Base-by-base conservation (phyloP, 2,113 vertebrate genomes). In the Anguilla japonica region DNA sequence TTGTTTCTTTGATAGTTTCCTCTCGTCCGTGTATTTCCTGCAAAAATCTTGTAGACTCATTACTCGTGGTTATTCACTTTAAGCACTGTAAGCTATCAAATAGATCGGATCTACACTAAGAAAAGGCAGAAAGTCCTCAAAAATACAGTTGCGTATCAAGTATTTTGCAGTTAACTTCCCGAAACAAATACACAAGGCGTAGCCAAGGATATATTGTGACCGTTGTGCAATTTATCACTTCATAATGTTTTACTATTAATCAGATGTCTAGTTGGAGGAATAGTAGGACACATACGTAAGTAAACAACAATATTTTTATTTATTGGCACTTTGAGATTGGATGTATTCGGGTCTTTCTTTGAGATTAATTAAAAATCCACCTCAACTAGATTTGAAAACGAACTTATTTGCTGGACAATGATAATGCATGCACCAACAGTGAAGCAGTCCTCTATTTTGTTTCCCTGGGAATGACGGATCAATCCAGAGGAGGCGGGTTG, bases 1-100 rank as follows among this genome's bases (percentile, higher is more conserved):
- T 90, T 90, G 86, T 89, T 89, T 41, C 84, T 75, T 43, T 50
- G 67, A 71, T 90, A 81, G 67, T 85, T 89, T 90, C 86, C 88
- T 84, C 75, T 5, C 13, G 43, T 79, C 8, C 26, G 5, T 83
- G 56, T 63, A 9, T 34, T 29, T 14, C 57, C 80, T 84, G 84
- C 41, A 75, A 39, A 79, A 81, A 82, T 50, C 20, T 53, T 26
- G 40, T 22, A 87, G 83, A 79, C 22, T 13, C 85, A 84, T 78
- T 85, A 90, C 90, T 90, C 84, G 53, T 5, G 43, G 86, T 84
- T 56, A 57, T 85, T 11, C 29, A 41, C 57, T 41, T 79, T 3
- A 22, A 71, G 83, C 15, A 39, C 43, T 6, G 41, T 88, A 46
- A 34, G 34, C 34, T 34, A 34, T 34, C 34, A 6, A 22, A 41